Evolutionary conservation across 1,140 invertebrate genomes (phyloP), one percentile per base, ranked within the genome.

Genomic region (Leptinotarsa defecta): DNA sequence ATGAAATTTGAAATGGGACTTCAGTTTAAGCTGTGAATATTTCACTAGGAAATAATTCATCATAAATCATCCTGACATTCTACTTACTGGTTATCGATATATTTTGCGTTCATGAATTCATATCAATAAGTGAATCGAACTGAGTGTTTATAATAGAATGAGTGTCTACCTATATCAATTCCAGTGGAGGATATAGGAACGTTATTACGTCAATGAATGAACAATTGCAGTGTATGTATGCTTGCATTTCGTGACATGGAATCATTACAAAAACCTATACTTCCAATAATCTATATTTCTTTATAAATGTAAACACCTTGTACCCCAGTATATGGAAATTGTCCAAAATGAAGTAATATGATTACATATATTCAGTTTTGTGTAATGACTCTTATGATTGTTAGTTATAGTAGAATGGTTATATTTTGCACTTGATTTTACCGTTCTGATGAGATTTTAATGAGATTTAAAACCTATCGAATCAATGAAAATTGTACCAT

Each of bases 121-220:
- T 8, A 17, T 57, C 13, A 68, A 68, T 68, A 4, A 43, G 6
- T 68, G 24, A 68, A 43, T n/a, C 22, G 5, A 68, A 27, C 24
- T 3, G 0, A 43, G 65, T 68, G 65, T 68, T 27, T 27, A 24
- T 24, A 1, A 11, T 24, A 68, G 65, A 68, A 27, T 43, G 43
- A 52, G 68, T 70, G 27, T 27, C 27, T 27, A 70, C n/a, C n/a
- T 70, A n/a, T 48, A 70, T 70, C 48, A 70, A 70, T 70, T 48
- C 4, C 22, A 70, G 17, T 70, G 48, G 48, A 70, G 68, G 19
- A 48, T 70, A 70, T 70, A 3, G 68, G 52, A 70, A 48, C 3
- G 68, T 70, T 70, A 2, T 43, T 19, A 22, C 68, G 20, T 70
- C 68, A 70, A 49, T 22, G 48, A 43, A 52, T 70, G 68, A 70